These are phyloP conservation scores for Arrhamphus sclerolepis DNA, from an alignment of 2,797 vertebrate species.

Conservation along the genomic window DNA sequence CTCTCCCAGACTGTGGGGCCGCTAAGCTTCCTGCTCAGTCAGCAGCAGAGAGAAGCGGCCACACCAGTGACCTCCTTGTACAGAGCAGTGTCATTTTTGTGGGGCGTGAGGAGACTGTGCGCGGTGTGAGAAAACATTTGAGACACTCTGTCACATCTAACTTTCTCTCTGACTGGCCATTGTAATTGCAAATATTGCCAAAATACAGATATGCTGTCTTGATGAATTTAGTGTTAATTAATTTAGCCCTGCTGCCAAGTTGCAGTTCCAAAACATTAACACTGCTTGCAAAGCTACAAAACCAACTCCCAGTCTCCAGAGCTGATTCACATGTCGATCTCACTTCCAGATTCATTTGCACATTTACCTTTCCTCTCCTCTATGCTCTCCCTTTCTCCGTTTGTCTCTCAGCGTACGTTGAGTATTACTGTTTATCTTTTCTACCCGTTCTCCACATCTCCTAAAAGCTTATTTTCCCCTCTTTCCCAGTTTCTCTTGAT, in stretches of 20 bases:
- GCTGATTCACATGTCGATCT: slow-evolving; percentile 34
- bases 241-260: neutral
- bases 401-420: slow-evolving; percentile 48
- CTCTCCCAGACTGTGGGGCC: too few species aligned
- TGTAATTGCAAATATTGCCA: too few species aligned
- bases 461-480: slow-evolving; percentile 43
- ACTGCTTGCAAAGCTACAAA: slow-evolving; percentile 35
- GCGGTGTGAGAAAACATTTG: too few species aligned
- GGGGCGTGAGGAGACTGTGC: too few species aligned
- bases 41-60: too few species aligned
- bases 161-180: too few species aligned
- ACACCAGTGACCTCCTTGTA: too few species aligned
- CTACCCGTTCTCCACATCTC: slow-evolving; percentile 38
- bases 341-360: slow-evolving; percentile 21
- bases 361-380: slow-evolving; percentile 26
- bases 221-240: too few species aligned
- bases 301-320: slow-evolving; percentile 33
- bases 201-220: too few species aligned
- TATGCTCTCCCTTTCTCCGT: slow-evolving; percentile 18
- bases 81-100: too few species aligned
- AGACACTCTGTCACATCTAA: too few species aligned
- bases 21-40: too few species aligned
- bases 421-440: slow-evolving; percentile 54
- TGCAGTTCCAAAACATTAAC: slow-evolving; percentile 46
- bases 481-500: slow-evolving; percentile 38